Evolutionary conservation across 2,797 vertebrate species (phyloP).

Genomic region (Characodon lateralis): DNA sequence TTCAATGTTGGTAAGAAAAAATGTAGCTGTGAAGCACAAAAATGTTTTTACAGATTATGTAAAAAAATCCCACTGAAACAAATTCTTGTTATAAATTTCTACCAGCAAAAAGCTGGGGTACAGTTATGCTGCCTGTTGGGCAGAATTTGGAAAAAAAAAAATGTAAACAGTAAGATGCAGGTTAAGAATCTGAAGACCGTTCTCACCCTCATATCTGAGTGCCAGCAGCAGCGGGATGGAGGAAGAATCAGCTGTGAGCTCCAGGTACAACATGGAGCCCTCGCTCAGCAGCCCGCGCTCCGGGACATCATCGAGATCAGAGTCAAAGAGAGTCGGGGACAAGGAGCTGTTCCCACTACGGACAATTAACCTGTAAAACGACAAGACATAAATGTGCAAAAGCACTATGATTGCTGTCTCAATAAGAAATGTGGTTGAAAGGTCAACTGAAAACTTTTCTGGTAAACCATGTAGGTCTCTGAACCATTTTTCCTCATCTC

Average conservation of each 20-base stretch:
- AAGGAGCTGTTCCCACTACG: conserved; percentile 87
- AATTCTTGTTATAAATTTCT: conserved; percentile 4
- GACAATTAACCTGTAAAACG: conserved; percentile 83
- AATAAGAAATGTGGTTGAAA: not conserved
- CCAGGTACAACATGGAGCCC: conserved; percentile 86
- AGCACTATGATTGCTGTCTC: not conserved
- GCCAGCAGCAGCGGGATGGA: conserved; percentile 89
- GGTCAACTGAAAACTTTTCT: not conserved
- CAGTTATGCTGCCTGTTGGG: conserved; percentile 10
- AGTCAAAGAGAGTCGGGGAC: conserved; percentile 87
- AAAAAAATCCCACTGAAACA: not conserved
- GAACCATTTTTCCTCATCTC: not conserved
- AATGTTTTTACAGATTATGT: conserved; percentile 5
- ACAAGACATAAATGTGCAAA: conserved; percentile 11
- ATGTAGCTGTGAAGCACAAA: conserved; percentile 10
- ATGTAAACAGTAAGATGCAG: conserved; percentile 5
- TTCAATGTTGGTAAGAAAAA: conserved; percentile 10
- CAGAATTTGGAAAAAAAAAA: conserved; percentile 26
- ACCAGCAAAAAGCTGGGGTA: conserved; percentile 8
- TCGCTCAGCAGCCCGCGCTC: conserved; percentile 90
- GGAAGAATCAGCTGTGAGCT: conserved; percentile 89
- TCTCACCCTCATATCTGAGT: conserved; percentile 89
- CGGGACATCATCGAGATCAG: conserved; percentile 90
- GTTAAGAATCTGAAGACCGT: not conserved
- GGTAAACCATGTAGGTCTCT: not conserved